These are phyloP conservation scores for Hippocampus kuda DNA, from an alignment of 2,797 vertebrate genomes.

Conservation along the genomic window DNA sequence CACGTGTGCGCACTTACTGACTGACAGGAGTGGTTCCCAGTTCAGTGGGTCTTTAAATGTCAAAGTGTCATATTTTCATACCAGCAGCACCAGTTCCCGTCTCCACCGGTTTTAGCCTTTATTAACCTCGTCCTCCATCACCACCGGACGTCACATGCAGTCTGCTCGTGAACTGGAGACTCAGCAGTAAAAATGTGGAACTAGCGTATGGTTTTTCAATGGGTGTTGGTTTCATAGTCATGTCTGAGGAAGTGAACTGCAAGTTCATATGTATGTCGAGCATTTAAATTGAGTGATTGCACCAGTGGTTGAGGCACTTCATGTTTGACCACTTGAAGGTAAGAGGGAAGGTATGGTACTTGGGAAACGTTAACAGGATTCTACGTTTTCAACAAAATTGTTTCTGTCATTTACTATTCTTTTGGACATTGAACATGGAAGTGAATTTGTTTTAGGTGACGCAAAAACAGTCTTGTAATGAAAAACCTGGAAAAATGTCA, in stretches of 20 bases:
- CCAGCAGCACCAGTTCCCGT: not conserved
- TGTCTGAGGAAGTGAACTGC: conserved; percentile 45
- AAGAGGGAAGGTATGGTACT: conserved; percentile 24
- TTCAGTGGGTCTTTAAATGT: conserved; percentile 3
- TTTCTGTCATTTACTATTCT: not conserved
- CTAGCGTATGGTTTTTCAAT: conserved; percentile 21
- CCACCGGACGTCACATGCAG: conserved; percentile 51
- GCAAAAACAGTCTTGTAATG: not conserved
- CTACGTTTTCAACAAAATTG: not conserved
- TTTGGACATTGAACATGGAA: not conserved
- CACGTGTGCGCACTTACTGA: not conserved
- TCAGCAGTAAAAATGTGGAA: conserved; percentile 69
- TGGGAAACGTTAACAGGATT: not conserved
- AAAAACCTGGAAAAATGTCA: not conserved
- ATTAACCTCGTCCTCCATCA: conserved; percentile 9
- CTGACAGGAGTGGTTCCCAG: not conserved
- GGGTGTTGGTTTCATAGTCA: conserved; percentile 41
- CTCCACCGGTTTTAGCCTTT: conserved; percentile 5
- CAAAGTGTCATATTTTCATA: not conserved
- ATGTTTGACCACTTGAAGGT: conserved; percentile 36
- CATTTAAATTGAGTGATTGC: conserved; percentile 33
- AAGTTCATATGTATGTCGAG: conserved; percentile 37
- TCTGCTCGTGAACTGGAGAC: conserved; percentile 33
- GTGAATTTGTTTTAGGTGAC: not conserved
- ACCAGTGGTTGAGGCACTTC: conserved; percentile 16